phyloP scores from a whole-genome alignment of 1,140 invertebrate species.

The Drosophila oshimai region DNA sequence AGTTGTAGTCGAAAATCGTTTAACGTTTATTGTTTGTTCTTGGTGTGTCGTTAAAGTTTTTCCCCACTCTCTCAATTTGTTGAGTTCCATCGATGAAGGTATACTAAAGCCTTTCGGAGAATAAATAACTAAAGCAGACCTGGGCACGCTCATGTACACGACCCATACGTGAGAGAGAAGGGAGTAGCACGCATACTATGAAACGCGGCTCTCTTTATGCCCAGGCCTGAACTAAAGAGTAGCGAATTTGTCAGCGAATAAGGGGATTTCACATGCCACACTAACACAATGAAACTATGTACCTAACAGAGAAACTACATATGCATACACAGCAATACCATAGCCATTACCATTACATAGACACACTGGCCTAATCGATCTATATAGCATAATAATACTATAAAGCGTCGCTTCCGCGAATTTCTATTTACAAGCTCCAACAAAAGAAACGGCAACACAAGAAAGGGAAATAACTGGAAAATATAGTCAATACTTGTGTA shows the following conservation, averaged over 20 bases:
- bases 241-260: constrained; percentile 52
- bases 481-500: constrained; percentile 55
- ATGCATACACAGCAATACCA: constrained; percentile 36
- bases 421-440: constrained; percentile 69
- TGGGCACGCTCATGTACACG: too few relatives aligned
- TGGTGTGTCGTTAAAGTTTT: constrained; percentile 60
- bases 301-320: constrained; percentile 76
- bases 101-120: background rate
- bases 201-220: too few relatives aligned
- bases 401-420: constrained; percentile 50
- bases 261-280: constrained; percentile 36
- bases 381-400: constrained; percentile 29
- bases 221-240: constrained; percentile 5
- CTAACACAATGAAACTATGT: constrained; percentile 77
- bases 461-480: constrained; percentile 23
- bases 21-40: constrained; percentile 61
- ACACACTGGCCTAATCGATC: background rate
- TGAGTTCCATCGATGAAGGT: constrained; percentile 15
- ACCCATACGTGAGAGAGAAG: too few relatives aligned
- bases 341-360: constrained; percentile 8
- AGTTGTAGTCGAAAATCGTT: constrained; percentile 64
- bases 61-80: background rate
- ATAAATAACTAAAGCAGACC: background rate
- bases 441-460: constrained; percentile 22
- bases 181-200: too few relatives aligned